Evolutionary conservation across 2,113 vertebrate genomes (phyloP), one percentile per base, ranked within the genome.

Genomic region (Rhipidura dahli): DNA sequence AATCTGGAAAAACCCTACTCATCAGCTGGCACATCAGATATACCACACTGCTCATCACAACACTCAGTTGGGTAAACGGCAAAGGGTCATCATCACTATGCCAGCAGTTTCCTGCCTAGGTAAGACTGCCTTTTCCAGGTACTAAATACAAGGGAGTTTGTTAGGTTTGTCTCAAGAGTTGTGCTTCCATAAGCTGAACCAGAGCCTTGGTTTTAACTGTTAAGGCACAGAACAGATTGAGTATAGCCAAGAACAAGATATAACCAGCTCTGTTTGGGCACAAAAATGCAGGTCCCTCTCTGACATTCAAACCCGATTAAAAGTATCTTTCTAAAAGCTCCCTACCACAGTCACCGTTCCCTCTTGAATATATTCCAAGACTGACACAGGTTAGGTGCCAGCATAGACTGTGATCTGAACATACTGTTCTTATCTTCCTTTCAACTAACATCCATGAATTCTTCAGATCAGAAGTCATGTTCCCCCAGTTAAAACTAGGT

Each of bases 21-120:
- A 11, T 28, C 11, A 35, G 63, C 94, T 82, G 92, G 96, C 96
- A 95, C 87, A 77, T 96, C 96, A 96, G 95, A 93, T 68, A 93
- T 72, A 49, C 4, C n/a, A 50, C 39, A 82, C 5, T 85, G 75
- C 57, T 93, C 94, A 95, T 95, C 95, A 96, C 59, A 45, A 13
- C 57, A 26, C 6, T 96, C 96, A 97, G 96, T 0, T 94, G 90
- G 90, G 92, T 96, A 96, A 95, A 95, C 88, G 86, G 92, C 92
- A 89, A 92, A 89, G 40, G 64, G 63, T 59, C 4, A 64, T 95
- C 92, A 96, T 96, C 96, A 94, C 17, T 1, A 5, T 76, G 90
- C 94, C 89, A 96, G 81, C 89, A 39, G 22, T 1, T 64, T 39
- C 51, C 64, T 50, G 20, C 47, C 44, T 5, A 2, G 2, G 6